Percentiles rank a stretch among this genome's conserved stretches.
Conservation (phyloP, 2,113 vertebrate species). For the Hemibagrus wyckioides region DNA sequence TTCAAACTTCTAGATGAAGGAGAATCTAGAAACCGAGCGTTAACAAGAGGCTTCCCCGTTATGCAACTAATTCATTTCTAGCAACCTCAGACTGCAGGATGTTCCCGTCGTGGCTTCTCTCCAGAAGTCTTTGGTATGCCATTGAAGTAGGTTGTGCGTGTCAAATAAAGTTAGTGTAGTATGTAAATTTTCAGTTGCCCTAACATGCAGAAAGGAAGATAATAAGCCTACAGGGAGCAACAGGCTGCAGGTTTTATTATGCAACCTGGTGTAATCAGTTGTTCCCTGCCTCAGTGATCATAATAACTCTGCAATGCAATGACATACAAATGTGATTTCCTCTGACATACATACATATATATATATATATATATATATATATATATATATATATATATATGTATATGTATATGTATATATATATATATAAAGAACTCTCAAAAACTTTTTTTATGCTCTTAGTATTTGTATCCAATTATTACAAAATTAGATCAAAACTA, state of each 20-base stretch:
- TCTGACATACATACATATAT: no score
- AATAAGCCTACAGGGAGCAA: slow-evolving; percentile 18
- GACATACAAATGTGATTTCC: not conserved
- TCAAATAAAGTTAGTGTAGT: slow-evolving; percentile 20
- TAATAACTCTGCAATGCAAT: not conserved
- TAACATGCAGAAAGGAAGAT: slow-evolving; percentile 30
- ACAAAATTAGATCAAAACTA: not conserved
- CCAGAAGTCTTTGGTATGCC: slow-evolving; percentile 11
- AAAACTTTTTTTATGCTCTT: not conserved
- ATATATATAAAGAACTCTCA: no score
- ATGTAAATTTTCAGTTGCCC: slow-evolving; percentile 25
- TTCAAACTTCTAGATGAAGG: not conserved
- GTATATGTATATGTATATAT: no score
- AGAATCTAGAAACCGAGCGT: not conserved
- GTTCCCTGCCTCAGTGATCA: slow-evolving; percentile 31
- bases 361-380: no score
- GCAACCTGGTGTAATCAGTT: slow-evolving; percentile 24
- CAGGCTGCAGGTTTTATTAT: slow-evolving; percentile 27
- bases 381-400: no score
- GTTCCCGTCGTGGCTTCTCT: not conserved
- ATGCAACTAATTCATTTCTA: not conserved
- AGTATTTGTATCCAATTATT: not conserved
- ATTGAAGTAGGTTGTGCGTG: slow-evolving; percentile 8
- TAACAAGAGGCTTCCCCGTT: no score
- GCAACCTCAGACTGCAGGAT: not conserved